Percentiles rank a stretch among this genome's conserved stretches.
phyloP scores from a whole-genome alignment of 2,113 vertebrate genomes.

The Mus musculus region GRCm39 chr6:26317501-26318000 shows the following conservation, averaged over 20 bases:
- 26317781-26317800: neutral
- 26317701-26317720: neutral
- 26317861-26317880: neutral
- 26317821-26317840: neutral
- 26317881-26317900: neutral
- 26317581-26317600: neutral
- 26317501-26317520: neutral
- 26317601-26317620: neutral
- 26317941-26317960: neutral
- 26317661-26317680: neutral
- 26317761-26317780: neutral
- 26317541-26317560: neutral
- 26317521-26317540: neutral
- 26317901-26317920: neutral
- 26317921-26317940: conserved; percentile 5
- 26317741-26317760: neutral
- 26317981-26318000: neutral
- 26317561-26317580: neutral
- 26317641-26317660: neutral
- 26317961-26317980: neutral
- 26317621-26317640: neutral
- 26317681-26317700: neutral
- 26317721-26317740: neutral
- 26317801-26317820: neutral
- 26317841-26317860: neutral